phyloP scores from a whole-genome alignment of 2,113 vertebrate genomes.

The Carassius carassius region DNA sequence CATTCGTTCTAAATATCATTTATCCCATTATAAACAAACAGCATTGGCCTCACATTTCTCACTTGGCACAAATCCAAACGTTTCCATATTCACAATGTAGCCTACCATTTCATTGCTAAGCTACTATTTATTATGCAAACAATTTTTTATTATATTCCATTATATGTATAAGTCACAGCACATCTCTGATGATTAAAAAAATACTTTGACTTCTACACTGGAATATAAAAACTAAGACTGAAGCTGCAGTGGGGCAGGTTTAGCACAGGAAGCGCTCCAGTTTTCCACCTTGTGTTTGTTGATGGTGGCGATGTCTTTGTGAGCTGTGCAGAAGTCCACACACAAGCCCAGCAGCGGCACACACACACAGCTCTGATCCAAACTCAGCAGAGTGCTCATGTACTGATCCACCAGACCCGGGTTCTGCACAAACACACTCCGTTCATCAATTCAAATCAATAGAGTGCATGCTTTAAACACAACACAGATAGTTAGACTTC shows the following conservation, averaged over 20 bases:
- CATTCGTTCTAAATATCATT: too few relatives aligned
- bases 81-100: too few relatives aligned
- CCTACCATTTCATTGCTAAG: too few relatives aligned
- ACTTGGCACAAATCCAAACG: too few relatives aligned
- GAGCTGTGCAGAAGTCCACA: slow-evolving; percentile 85
- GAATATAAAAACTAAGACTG: neutral
- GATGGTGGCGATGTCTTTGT: slow-evolving; percentile 83
- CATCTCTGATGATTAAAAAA: too few relatives aligned
- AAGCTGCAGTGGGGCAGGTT: neutral
- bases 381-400: slow-evolving; percentile 81
- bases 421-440: slow-evolving; percentile 71
- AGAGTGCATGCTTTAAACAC: neutral
- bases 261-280: neutral
- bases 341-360: slow-evolving; percentile 55
- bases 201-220: too few relatives aligned
- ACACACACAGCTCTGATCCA: slow-evolving; percentile 77
- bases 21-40: too few relatives aligned
- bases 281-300: slow-evolving; percentile 82
- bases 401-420: slow-evolving; percentile 86
- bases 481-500: neutral
- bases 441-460: too few relatives aligned
- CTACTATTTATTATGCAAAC: too few relatives aligned
- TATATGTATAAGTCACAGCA: too few relatives aligned
- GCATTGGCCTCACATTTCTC: too few relatives aligned
- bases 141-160: neutral